These are phyloP conservation scores for Cheirogaleus major DNA, from an alignment of 2,797 vertebrate genomes.

Conservation along the genomic window DNA sequence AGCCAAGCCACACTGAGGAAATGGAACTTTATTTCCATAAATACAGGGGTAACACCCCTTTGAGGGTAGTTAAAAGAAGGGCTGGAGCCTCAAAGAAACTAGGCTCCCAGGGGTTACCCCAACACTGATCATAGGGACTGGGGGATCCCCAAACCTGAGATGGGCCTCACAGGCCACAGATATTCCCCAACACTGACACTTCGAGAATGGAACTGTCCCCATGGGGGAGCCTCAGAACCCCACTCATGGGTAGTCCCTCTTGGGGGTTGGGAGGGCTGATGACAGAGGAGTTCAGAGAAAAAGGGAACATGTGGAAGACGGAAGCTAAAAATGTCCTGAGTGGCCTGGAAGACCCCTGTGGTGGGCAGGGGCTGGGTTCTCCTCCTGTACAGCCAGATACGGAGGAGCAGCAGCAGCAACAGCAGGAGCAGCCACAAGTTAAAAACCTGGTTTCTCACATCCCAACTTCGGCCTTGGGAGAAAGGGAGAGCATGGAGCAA, in stretches of 20 bases:
- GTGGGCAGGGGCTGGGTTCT: conserved; percentile 36
- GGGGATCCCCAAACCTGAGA: conserved; percentile 83
- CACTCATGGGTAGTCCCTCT: conserved; percentile 71
- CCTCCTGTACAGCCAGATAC: conserved; percentile 42
- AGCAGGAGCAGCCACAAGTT: conserved; percentile 41
- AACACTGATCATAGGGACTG: conserved; percentile 78
- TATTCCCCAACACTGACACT: conserved; percentile 82
- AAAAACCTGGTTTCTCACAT: conserved; percentile 54
- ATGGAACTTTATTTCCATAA: conserved; percentile 79
- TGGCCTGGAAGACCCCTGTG: conserved; percentile 50
- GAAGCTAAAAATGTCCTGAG: conserved; percentile 79
- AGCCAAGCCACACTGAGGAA: conserved; percentile 69
- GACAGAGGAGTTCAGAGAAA: conserved; percentile 8
- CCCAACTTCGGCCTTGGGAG: conserved; percentile 28
- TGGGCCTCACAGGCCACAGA: conserved; percentile 71
- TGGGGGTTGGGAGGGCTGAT: neutral
- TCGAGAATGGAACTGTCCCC: conserved; percentile 87
- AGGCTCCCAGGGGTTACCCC: conserved; percentile 72
- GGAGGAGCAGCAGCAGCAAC: conserved; percentile 20
- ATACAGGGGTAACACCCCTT: conserved; percentile 66
- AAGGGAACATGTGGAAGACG: neutral
- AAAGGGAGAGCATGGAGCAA: neutral
- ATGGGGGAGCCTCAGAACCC: conserved; percentile 58
- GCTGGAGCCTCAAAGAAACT: conserved; percentile 73
- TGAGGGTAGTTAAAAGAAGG: conserved; percentile 69